phyloP scores from a whole-genome alignment of 1,140 invertebrate species.

The Atta cephalotes region DNA sequence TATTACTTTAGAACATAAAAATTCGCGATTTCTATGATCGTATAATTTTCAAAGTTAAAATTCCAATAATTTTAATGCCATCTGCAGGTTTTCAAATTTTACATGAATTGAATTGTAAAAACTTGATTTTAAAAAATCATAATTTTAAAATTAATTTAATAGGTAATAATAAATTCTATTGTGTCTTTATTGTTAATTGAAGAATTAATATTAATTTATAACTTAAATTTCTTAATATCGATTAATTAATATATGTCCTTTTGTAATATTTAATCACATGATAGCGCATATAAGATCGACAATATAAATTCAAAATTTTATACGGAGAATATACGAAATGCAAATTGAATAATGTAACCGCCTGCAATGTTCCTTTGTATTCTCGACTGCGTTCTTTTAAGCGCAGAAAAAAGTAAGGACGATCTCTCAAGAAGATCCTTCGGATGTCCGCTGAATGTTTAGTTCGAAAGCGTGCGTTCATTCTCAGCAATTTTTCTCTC shows the following conservation, averaged over 20 bases:
- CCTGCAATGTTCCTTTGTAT: neutral
- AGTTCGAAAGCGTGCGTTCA: conserved; percentile 28
- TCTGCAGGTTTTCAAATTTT: neutral
- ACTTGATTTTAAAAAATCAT: neutral
- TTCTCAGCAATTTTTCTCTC: conserved; percentile 52
- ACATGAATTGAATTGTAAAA: neutral
- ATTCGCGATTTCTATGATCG: neutral
- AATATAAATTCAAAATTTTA: neutral
- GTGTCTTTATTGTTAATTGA: neutral
- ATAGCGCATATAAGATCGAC: neutral
- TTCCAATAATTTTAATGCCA: neutral
- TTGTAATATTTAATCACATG: neutral
- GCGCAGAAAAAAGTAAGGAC: conserved; percentile 3
- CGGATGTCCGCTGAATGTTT: conserved; percentile 30
- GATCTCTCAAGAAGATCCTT: neutral
- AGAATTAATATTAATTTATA: conserved; percentile 3
- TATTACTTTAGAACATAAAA: conserved; percentile 9
- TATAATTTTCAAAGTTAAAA: neutral
- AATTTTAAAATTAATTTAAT: neutral
- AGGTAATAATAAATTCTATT: conserved; percentile 13
- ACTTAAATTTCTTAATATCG: neutral
- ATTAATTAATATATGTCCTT: neutral
- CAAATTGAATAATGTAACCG: conserved; percentile 8
- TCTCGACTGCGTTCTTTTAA: neutral
- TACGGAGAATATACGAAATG: neutral